Base-by-base conservation (phyloP, 1,140 invertebrate genomes). In the Diabrotica virgifera region DNA sequence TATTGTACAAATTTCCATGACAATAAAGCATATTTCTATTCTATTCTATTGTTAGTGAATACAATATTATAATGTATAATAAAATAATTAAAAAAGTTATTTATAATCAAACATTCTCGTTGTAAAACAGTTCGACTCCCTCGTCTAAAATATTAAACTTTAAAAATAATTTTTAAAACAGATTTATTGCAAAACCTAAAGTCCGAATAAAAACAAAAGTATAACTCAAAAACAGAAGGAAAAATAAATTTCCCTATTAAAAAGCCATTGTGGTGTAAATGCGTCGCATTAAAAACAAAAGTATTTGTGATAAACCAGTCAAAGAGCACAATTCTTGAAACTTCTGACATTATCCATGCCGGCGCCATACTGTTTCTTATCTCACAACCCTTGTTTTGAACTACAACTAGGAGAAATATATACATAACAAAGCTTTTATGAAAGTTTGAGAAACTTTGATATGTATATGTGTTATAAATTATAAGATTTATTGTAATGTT, bases 401-500 rank as follows among this genome's bases (percentile, higher is more conserved):
- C 40, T 46, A 46, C 40, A 46, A 46, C 40, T 46, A 46, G 8
- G 40, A 46, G 40, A n/a, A 46, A 46, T 46, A 3, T 46, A 46
- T 46, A 46, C 40, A 46, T 46, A 46, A 46, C 40, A 46, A n/a
- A 46, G 40, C 40, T 46, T 46, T 46, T 46, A 46, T 46, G 40
- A 46, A 46, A 46, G 40, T 46, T 46, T 46, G 2, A 3, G 3
- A n/a, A 46, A 46, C 8, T 46, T 46, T 46, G 40, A 46, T 46
- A 46, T 46, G 40, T 46, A n/a, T 46, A n/a, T 46, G 40, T 46
- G n/a, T 46, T 46, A 46, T 46, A 5, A 46, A 46, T 46, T 46
- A 46, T 46, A 46, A 46, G 40, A 46, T 46, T 46, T 46, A 46
- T 46, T 46, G 40, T 46, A 46, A n/a, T 46, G 40, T n/a, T 46